Percentiles rank a stretch among this genome's conserved stretches.
Conservation (phyloP, 1,140 invertebrate genomes). For the Drosophila tani region DNA sequence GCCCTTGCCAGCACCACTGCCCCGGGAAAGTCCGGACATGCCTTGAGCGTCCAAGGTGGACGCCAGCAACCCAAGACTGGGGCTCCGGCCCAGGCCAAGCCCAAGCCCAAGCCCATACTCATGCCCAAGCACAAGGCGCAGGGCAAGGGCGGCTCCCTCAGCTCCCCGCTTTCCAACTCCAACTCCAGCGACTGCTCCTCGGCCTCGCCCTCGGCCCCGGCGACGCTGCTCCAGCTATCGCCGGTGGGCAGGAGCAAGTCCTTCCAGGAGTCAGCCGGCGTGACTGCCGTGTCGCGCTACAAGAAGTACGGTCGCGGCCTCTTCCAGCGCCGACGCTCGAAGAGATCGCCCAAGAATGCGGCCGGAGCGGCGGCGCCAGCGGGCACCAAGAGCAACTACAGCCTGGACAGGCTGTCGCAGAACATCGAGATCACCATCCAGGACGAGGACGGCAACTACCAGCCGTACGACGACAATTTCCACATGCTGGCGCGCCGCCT, state of each 20-base stretch:
- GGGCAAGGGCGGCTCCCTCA: conserved; percentile 64
- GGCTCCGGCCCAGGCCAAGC: conserved; percentile 66
- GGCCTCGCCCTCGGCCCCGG: conserved; percentile 61
- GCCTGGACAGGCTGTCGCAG: conserved; percentile 74
- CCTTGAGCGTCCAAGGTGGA: conserved; percentile 56
- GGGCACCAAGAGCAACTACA: conserved; percentile 72
- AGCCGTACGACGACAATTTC: conserved; percentile 78
- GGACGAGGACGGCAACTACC: conserved; percentile 81
- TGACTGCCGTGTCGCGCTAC: conserved; percentile 48
- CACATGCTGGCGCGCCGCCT: conserved; percentile 51
- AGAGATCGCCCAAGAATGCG: conserved; percentile 60
- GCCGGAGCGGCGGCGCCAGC: neutral
- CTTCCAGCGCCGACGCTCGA: conserved; percentile 74
- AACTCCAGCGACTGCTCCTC: conserved; percentile 82
- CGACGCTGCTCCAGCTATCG: conserved; percentile 48
- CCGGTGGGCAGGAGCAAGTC: conserved; percentile 82
- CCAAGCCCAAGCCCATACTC: conserved; percentile 76
- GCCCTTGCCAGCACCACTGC: conserved; percentile 19
- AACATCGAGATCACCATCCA: conserved; percentile 84
- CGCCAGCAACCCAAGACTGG: conserved; percentile 69
- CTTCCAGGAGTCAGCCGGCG: conserved; percentile 78
- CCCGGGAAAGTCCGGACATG: conserved; percentile 43
- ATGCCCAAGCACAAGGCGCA: conserved; percentile 62
- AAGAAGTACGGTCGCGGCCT: conserved; percentile 76
- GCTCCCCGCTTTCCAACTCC: conserved; percentile 61